Evolutionary conservation across 2,888 invertebrate genomes (phyloP), one percentile per base, ranked within the genome.

Genomic region (Drosophila rubida): DNA sequence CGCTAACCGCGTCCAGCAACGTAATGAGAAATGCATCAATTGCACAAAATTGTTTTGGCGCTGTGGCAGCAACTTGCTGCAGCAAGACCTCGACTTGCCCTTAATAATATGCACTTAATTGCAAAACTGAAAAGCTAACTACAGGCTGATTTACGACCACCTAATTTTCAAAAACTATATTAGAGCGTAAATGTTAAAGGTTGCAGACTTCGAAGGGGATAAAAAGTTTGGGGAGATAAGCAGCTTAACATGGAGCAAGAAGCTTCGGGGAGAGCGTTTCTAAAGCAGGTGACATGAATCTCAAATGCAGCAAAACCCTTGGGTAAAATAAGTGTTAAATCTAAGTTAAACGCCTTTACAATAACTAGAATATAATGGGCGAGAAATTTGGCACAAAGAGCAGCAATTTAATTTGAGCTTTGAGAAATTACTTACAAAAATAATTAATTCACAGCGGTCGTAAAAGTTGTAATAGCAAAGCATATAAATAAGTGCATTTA

Each of bases 21-120:
- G 62, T 64, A 84, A 78, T 68, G 79, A 65, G 67, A 78, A 81
- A 81, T 73, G 65, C 77, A 78, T 80, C 80, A 80, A 80, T 69
- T 63, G 75, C 78, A 61, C 50, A 61, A 69, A 75, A 73, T 59
- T 64, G 69, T 69, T 74, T 35, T 35, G 45, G 45, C 58, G 22
- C n/a, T n/a, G n/a, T n/a, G n/a, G n/a, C n/a, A n/a, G n/a, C n/a
- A n/a, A n/a, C n/a, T 30, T 45, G 42, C 14, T 14, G 57, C 42
- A 44, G 30, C 64, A 53, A 32, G 19, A 46, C 39, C 50, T 22
- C 16, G 13, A 19, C 37, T 53, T 35, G 53, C 39, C 55, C 19
- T 65, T 59, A 45, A 71, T 69, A 73, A 55, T 14, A 14, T n/a
- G 19, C 16, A 30, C 9, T 8, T 44, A 77, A 61, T 60, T 59